A percentile compares a stretch with the other conserved stretches of the same genome.
These are phyloP conservation scores for Diorhabda elongata DNA, from an alignment of 1,140 invertebrate species.

Conservation along the genomic window DNA sequence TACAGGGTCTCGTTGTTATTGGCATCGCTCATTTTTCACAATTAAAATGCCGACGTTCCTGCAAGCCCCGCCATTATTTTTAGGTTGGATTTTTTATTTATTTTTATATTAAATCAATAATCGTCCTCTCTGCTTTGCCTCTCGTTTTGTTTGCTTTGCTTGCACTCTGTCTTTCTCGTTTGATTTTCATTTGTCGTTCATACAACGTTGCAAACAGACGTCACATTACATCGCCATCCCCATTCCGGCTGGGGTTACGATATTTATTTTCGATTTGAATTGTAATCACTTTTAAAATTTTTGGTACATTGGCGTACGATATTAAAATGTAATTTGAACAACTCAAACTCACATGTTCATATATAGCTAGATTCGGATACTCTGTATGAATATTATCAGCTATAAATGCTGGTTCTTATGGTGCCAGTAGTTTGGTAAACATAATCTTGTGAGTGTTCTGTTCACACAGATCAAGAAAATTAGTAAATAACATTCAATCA, in stretches of 20 bases:
- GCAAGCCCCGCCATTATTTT: neutral
- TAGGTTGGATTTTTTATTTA: neutral
- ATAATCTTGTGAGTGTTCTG: no score
- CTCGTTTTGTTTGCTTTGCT: neutral
- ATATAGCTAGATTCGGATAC: no score
- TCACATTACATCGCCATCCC: neutral
- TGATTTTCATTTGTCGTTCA: conserved; percentile 2
- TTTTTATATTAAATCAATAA: conserved; percentile 3
- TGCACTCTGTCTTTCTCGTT: conserved; percentile 1
- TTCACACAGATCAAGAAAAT: no score
- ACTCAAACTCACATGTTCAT: no score
- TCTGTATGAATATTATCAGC: no score
- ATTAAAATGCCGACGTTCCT: neutral
- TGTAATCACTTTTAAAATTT: neutral
- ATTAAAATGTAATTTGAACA: neutral
- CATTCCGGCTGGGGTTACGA: neutral
- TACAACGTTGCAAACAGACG: conserved; percentile 1
- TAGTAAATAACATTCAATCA: no score
- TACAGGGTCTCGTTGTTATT: neutral
- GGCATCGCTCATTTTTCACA: conserved; percentile 1
- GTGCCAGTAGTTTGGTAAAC: no score
- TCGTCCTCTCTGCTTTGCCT: conserved; percentile 1
- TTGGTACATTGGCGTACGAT: neutral
- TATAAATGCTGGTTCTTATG: no score
- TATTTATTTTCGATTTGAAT: conserved; percentile 3